Evolutionary conservation across 2,797 vertebrate genomes (phyloP).

Genomic region (Leptoclinus maculatus): DNA sequence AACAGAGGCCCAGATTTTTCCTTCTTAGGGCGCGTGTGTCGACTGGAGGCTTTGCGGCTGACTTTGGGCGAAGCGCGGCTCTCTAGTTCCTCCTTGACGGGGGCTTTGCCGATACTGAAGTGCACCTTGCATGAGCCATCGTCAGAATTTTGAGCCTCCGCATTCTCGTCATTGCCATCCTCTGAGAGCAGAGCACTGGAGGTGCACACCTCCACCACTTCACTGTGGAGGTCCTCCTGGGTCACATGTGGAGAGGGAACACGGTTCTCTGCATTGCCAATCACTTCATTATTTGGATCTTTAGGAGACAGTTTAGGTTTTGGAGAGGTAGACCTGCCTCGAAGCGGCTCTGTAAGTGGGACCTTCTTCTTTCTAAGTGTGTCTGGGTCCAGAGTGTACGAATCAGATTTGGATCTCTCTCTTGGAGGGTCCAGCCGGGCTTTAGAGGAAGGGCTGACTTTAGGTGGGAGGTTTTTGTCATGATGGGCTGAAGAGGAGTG

Average conservation of each 20-base stretch:
- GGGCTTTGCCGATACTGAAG: slow-evolving; percentile 99
- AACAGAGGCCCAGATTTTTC: slow-evolving; percentile 96
- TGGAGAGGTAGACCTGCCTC: slow-evolving; percentile 96
- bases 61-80: slow-evolving; percentile 97
- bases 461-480: slow-evolving; percentile 93
- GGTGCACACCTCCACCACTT: slow-evolving; percentile 97
- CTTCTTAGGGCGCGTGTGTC: slow-evolving; percentile 95
- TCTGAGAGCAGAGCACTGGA: slow-evolving; percentile 94
- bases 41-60: slow-evolving; percentile 92
- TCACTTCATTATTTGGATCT: slow-evolving; percentile 85
- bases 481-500: slow-evolving; percentile 90
- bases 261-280: slow-evolving; percentile 89
- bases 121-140: slow-evolving; percentile 95
- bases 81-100: slow-evolving; percentile 94
- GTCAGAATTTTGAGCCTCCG: slow-evolving; percentile 85
- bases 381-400: slow-evolving; percentile 97
- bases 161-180: slow-evolving; percentile 89
- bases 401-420: slow-evolving; percentile 98
- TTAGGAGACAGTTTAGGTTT: slow-evolving; percentile 92
- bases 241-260: slow-evolving; percentile 97
- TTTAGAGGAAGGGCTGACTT: slow-evolving; percentile 90
- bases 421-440: slow-evolving; percentile 94
- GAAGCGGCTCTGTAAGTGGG: slow-evolving; percentile 93
- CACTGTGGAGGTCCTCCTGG: slow-evolving; percentile 98
- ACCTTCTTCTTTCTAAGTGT: slow-evolving; percentile 97